A percentile compares a stretch with the other conserved stretches of the same genome.
These are phyloP conservation scores for Tetranychus urticae DNA, from an alignment of 1,140 invertebrate species.

Conservation along the genomic window DNA sequence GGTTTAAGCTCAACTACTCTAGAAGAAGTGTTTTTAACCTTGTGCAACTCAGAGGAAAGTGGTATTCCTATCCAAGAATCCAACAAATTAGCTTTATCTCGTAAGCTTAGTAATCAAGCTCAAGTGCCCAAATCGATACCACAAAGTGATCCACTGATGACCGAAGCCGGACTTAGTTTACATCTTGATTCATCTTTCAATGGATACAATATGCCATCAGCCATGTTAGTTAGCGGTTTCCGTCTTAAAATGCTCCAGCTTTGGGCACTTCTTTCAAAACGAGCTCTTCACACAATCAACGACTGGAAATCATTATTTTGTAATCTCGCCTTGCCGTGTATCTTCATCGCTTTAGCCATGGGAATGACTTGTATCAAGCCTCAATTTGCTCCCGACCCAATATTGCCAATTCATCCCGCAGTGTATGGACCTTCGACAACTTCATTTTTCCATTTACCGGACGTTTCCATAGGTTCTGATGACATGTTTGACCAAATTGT, in stretches of 20 bases:
- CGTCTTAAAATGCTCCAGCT: slow-evolving; percentile 18
- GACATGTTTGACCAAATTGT: not conserved
- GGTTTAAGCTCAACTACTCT: slow-evolving; percentile 29
- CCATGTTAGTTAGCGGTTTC: not conserved
- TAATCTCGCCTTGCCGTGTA: slow-evolving; percentile 26
- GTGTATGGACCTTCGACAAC: slow-evolving; percentile 18
- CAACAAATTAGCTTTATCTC: not conserved
- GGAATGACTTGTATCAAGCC: slow-evolving; percentile 22
- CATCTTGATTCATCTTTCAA: not conserved
- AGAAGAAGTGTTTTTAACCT: slow-evolving; percentile 22
- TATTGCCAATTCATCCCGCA: slow-evolving; percentile 16
- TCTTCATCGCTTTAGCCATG: slow-evolving; percentile 27
- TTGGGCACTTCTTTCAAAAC: slow-evolving; percentile 22
- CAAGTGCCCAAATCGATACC: too few relatives aligned
- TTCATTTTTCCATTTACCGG: slow-evolving; percentile 8
- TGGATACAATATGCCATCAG: not conserved
- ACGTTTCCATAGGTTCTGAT: not conserved
- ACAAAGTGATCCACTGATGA: too few relatives aligned
- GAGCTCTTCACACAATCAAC: slow-evolving; percentile 21
- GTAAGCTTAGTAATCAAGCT: not conserved
- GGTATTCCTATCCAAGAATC: not conserved
- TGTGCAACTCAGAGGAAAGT: slow-evolving; percentile 12
- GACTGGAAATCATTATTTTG: slow-evolving; percentile 25
- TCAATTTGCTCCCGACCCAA: slow-evolving; percentile 14
- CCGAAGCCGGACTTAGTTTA: not conserved